Base-by-base conservation (phyloP, 2,888 invertebrate genomes). In the Digitonthophagus gazella region DNA sequence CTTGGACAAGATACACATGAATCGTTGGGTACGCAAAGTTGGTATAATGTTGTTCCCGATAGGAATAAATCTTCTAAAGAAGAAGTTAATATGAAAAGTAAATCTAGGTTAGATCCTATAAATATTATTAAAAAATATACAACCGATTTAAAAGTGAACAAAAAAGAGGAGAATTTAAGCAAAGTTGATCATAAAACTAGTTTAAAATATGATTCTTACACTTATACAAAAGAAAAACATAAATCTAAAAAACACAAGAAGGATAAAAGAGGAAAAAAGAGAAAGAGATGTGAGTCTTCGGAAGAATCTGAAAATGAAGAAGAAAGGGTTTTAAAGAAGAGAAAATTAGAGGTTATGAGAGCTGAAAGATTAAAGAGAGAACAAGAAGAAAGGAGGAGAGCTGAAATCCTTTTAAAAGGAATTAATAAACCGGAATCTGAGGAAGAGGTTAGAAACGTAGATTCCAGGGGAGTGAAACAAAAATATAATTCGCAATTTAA, bases 401-500 rank as follows among this genome's bases (percentile, higher is more conserved):
- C 93, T 2, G 89, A 93, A 75, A 82, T 86, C 70, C 84, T 97
- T 67, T 81, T 97, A 67, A 90, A 89, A 79, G 80, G 85, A 86
- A 65, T 74, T 70, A 64, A 28, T 68, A 18, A 73, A 68, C 68
- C n/a, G n/a, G n/a, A n/a, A n/a, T n/a, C 67, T 18, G n/a, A 76
- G 16, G 75, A 76, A 69, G 63, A 74, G 58, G 67, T 73, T 44
- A 67, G 64, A 5, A 15, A 16, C 2, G 65, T 54, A 18, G 63
- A 69, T n/a, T n/a, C n/a, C n/a, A 58, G 68, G 54, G 73, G 78
- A 56, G 76, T 80, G 61, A 81, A 88, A 74, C 92, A 93, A 77
- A 93, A 93, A 83, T 98, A 98, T 80, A 97, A 97, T 84, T 96
- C 96, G 1, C 97, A 98, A 81, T 98, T 96, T 82, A 98, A 97